Conservation (phyloP, 2,797 vertebrate genomes). For the Triplophysa bombifrons region DNA sequence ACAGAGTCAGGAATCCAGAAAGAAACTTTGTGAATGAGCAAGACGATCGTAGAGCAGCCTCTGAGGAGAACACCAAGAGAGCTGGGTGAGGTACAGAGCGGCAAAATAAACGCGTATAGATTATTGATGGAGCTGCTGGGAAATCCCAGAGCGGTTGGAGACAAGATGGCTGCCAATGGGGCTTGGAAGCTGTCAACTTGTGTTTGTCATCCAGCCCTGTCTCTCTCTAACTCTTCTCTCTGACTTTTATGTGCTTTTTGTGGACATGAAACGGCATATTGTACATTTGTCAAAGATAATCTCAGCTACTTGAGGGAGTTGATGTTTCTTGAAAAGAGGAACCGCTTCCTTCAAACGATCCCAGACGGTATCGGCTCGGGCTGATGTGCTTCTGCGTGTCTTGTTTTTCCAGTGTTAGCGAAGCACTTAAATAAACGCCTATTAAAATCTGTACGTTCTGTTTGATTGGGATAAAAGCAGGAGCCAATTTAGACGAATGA, state of each 20-base stretch:
- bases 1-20: conserved; percentile 56
- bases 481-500: conserved; percentile 13
- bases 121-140: conserved; percentile 48
- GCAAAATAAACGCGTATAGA: conserved; percentile 40
- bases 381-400: conserved; percentile 9
- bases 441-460: background rate
- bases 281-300: conserved; percentile 56
- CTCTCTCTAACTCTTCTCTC: conserved; percentile 22
- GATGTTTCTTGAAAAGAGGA: conserved; percentile 42
- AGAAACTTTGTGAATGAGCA: conserved; percentile 63
- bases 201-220: conserved; percentile 49
- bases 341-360: conserved; percentile 9
- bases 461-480: conserved; percentile 25
- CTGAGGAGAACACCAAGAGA: conserved; percentile 61
- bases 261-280: conserved; percentile 54
- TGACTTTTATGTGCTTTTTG: conserved; percentile 53
- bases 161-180: conserved; percentile 42
- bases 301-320: conserved; percentile 21
- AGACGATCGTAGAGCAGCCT: conserved; percentile 44
- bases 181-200: conserved; percentile 39
- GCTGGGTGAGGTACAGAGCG: conserved; percentile 50
- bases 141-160: conserved; percentile 41
- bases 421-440: background rate
- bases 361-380: conserved; percentile 16
- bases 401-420: background rate